A percentile compares a stretch with the other conserved stretches of the same genome.
Evolutionary conservation across 2,888 invertebrate species (phyloP).

Genomic region (Mythimna albipuncta): DNA sequence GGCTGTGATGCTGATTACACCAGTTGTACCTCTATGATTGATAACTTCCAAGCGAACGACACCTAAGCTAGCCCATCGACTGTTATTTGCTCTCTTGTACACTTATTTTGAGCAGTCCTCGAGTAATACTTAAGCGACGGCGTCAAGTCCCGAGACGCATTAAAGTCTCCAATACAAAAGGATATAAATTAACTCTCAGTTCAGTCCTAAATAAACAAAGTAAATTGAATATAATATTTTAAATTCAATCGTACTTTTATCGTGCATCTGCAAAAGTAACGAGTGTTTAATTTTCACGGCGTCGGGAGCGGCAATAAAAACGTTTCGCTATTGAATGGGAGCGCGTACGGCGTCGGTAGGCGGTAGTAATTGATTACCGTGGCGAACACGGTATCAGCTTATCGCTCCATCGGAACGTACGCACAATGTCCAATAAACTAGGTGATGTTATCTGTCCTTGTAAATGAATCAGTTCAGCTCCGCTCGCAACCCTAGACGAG

Average conservation of each 20-base stretch:
- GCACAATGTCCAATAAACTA: conserved; percentile 90
- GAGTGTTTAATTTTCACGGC: conserved; percentile 84
- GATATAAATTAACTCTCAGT: conserved; percentile 61
- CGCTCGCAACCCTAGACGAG: conserved; percentile 65
- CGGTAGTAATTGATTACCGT: conserved; percentile 85
- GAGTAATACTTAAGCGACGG: conserved; percentile 1
- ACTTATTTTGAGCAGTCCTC: conserved; percentile 36
- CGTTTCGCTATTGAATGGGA: conserved; percentile 79
- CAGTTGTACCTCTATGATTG: conserved; percentile 54
- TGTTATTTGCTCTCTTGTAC: conserved; percentile 38
- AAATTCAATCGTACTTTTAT: conserved; percentile 78
- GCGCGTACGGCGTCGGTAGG: conserved; percentile 70
- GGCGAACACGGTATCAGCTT: conserved; percentile 82
- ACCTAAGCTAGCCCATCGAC: conserved; percentile 37
- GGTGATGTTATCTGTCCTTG: conserved; percentile 84
- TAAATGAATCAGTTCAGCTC: conserved; percentile 86
- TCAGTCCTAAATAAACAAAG: conserved; percentile 74
- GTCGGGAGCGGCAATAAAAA: conserved; percentile 82
- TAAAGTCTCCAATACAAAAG: conserved; percentile 40
- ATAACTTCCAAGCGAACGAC: conserved; percentile 54
- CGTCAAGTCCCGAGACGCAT: conserved; percentile 34
- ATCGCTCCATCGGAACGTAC: conserved; percentile 82
- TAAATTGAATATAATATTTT: conserved; percentile 72
- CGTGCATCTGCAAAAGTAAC: conserved; percentile 76
- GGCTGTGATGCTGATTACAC: conserved; percentile 56